Evolutionary conservation across 2,113 vertebrate genomes (phyloP), one percentile per base, ranked within the genome.

Genomic region (Regulus satrapa): DNA sequence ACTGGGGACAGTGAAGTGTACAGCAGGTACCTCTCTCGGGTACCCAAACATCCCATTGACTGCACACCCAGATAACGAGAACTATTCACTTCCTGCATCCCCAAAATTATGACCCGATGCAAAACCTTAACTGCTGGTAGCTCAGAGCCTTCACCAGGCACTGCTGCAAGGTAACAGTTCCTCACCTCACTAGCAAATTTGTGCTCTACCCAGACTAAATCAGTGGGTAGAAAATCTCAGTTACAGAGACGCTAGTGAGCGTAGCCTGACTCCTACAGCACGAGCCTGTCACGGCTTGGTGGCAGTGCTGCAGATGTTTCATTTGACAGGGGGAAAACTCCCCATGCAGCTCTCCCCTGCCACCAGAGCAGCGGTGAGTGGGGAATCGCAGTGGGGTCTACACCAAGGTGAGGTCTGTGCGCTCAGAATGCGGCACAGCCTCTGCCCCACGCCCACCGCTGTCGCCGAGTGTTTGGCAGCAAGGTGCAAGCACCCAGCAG

Each of bases 361-460:
- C 48, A 31, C 1, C 2, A 64, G 17, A 51, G 15, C 51, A n/a
- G n/a, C n/a, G n/a, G n/a, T n/a, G n/a, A n/a, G n/a, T n/a, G n/a
- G 14, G 66, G 29, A 54, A 29, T 1, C 10, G 6, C 55, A 61
- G 69, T 1, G 1, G 55, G 61, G 18, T 41, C 41, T 11, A 2
- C 1, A 1, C 0, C 0, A 36, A 59, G 0, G 8, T 3, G 3
- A 92, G 29, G 43, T 12, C 32, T 0, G 1, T 8, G 18, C 14
- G 8, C 85, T 40, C 40, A 36, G 55, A 34, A 14, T 6, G 18
- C 29, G 13, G 45, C 78, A 21, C 34, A 78, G 38, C 38, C 51
- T 5, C 74, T 43, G n/a, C 14, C 61, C 85, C 54, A 3, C 1
- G 1, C 31, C 38, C 48, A 31, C 29, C 0, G 0, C 76, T 11